phyloP scores from a whole-genome alignment of 1,140 invertebrate genomes.

The Drosophila ogumai region DNA sequence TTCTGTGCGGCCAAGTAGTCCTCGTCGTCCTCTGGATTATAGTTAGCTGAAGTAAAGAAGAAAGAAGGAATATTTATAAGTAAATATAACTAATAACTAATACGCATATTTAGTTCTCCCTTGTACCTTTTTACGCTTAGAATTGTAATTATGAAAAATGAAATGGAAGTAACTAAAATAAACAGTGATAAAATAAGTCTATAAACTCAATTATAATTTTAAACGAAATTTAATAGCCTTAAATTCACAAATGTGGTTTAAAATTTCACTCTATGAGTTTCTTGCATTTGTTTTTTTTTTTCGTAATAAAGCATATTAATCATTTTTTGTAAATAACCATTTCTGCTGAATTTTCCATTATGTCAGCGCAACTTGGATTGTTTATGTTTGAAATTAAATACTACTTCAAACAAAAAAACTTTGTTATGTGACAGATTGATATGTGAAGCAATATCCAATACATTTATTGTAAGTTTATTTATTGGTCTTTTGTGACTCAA shows the following conservation, averaged over 20 bases:
- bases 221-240: not conserved
- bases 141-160: not conserved
- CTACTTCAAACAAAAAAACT: not conserved
- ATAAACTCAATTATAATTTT: too few species aligned
- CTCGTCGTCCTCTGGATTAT: constrained; percentile 84
- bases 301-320: constrained; percentile 3
- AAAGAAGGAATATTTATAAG: not conserved
- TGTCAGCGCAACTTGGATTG: not conserved
- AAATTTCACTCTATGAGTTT: not conserved
- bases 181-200: too few species aligned
- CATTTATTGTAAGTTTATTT: too few species aligned
- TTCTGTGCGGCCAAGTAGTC: constrained; percentile 72
- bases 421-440: not conserved
- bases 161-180: too few species aligned
- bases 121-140: too few species aligned
- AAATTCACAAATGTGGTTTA: not conserved
- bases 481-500: too few species aligned
- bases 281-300: not conserved
- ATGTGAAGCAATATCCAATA: too few species aligned
- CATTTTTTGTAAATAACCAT: not conserved
- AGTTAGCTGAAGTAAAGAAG: constrained; percentile 68
- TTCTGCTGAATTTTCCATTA: not conserved
- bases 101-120: too few species aligned
- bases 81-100: not conserved
- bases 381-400: constrained; percentile 14